These are phyloP conservation scores for Gnathonemus longibarbis DNA, from an alignment of 2,113 vertebrate species.

Conservation along the genomic window DNA sequence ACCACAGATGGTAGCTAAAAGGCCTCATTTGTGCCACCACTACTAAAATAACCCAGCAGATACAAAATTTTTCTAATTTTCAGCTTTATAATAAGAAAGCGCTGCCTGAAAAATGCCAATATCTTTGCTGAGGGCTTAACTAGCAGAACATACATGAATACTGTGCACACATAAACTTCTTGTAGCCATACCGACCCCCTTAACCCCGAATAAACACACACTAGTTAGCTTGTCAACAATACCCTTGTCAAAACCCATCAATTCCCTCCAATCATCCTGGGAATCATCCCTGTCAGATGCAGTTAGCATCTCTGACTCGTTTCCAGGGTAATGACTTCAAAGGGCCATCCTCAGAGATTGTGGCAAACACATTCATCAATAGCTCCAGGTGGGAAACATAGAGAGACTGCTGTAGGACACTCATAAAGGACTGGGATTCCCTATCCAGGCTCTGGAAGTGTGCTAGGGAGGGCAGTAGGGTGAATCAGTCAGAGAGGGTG, in stretches of 20 bases:
- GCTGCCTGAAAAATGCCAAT: not conserved
- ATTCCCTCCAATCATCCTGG: not conserved
- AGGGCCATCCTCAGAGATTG: not conserved
- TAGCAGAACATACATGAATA: not conserved
- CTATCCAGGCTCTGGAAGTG: not conserved
- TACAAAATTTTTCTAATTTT: not conserved
- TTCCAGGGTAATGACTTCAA: conserved; percentile 8
- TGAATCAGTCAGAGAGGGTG: not conserved
- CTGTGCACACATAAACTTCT: not conserved
- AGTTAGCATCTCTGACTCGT: not conserved
- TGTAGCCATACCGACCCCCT: not conserved
- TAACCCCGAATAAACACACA: not conserved
- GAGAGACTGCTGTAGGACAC: not conserved
- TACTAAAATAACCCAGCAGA: not conserved
- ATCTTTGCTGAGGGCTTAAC: not conserved
- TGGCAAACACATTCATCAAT: not conserved
- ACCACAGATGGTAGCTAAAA: not conserved
- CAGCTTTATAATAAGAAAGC: not conserved
- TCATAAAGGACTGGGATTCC: not conserved
- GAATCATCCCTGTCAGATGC: not conserved
- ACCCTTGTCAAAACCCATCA: not conserved
- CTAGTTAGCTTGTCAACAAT: not conserved
- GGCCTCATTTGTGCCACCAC: not conserved
- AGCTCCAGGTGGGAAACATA: not conserved
- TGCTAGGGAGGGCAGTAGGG: not conserved